phyloP scores from a whole-genome alignment of 2,888 invertebrate genomes.

The Macrophya annulata region DNA sequence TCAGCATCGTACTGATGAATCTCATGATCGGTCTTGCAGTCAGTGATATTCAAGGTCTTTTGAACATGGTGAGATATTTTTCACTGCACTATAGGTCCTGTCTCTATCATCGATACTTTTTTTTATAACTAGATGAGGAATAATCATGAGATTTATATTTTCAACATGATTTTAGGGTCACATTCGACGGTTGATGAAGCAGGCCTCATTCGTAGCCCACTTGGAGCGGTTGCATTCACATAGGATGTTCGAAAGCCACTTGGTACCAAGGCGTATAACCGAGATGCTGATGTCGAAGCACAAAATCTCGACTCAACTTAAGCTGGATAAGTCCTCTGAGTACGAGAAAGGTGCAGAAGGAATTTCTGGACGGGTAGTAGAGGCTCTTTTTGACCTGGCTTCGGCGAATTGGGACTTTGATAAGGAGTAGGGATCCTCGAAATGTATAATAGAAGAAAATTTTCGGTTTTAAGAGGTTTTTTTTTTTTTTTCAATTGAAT shows the following conservation, averaged over 20 bases:
- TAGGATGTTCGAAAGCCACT: conserved; percentile 65
- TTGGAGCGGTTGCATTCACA: conserved; percentile 68
- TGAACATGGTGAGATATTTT: conserved; percentile 64
- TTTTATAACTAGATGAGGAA: too few relatives aligned
- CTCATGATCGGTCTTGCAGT: conserved; percentile 82
- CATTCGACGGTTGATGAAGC: conserved; percentile 70
- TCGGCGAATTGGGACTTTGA: conserved; percentile 54
- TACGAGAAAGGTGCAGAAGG: conserved; percentile 59
- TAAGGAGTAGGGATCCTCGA: conserved; percentile 2
- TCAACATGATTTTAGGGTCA: conserved; percentile 67
- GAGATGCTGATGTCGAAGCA: conserved; percentile 60
- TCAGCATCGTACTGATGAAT: conserved; percentile 82
- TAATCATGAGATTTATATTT: not conserved
- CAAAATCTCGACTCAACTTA: conserved; percentile 64
- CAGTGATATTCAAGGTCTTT: conserved; percentile 80
- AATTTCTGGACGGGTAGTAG: conserved; percentile 59
- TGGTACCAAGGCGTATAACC: conserved; percentile 62
- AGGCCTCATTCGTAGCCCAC: conserved; percentile 73
- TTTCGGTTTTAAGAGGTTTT: too few relatives aligned
- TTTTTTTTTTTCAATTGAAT: too few relatives aligned
- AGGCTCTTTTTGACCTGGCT: conserved; percentile 64
- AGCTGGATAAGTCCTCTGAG: conserved; percentile 60
- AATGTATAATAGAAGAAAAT: too few relatives aligned
- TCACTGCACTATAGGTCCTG: not conserved
- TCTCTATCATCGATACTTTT: too few relatives aligned